These are phyloP conservation scores for Biston betularia DNA, from an alignment of 2,888 invertebrate species.

Conservation along the genomic window DNA sequence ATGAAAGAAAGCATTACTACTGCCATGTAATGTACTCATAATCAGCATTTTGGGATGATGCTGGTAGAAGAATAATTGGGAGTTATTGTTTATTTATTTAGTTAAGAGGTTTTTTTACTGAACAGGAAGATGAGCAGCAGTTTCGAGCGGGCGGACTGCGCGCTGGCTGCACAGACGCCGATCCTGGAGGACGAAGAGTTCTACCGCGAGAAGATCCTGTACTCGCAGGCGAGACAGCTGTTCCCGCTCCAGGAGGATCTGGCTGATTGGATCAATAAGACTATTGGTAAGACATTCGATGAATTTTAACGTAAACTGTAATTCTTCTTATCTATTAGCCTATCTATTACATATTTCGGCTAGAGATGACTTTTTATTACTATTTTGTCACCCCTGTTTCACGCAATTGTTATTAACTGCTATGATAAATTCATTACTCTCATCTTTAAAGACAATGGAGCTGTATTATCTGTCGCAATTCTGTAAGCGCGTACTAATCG, in stretches of 20 bases:
- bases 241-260: conserved; percentile 94
- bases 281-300: conserved; percentile 88
- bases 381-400: too few relatives aligned
- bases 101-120: background rate
- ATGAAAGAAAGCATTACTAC: too few relatives aligned
- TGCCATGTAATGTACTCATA: too few relatives aligned
- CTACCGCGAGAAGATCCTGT: conserved; percentile 90
- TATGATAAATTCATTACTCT: background rate
- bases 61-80: too few relatives aligned
- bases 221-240: conserved; percentile 92
- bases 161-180: conserved; percentile 82
- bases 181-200: conserved; percentile 88
- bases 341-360: too few relatives aligned
- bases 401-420: background rate
- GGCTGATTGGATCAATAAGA: conserved; percentile 95
- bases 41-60: too few relatives aligned
- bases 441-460: background rate
- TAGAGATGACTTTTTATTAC: too few relatives aligned
- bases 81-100: too few relatives aligned
- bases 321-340: too few relatives aligned
- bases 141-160: conserved; percentile 81
- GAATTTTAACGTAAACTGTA: too few relatives aligned
- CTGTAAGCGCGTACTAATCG: background rate
- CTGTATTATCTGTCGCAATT: background rate
- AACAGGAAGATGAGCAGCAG: conserved; percentile 75